These are phyloP conservation scores for Oceanites oceanicus DNA, from an alignment of 2,113 vertebrate species.

Conservation along the genomic window DNA sequence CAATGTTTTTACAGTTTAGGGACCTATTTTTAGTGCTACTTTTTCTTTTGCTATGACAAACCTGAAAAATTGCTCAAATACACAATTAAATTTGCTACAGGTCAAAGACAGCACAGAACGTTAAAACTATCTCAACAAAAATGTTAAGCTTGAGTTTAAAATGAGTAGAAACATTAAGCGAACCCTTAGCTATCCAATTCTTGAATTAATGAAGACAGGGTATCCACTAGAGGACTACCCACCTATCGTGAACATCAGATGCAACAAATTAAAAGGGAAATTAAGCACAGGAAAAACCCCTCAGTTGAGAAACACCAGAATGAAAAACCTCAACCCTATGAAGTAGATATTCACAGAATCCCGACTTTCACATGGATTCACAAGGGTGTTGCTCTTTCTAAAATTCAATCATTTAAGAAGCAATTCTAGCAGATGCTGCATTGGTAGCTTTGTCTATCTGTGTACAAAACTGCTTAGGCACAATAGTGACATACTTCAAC, in stretches of 20 bases:
- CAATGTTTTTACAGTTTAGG: not conserved
- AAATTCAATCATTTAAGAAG: not conserved
- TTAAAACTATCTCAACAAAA: not conserved
- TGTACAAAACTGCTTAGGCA: not conserved
- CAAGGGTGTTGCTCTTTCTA: not conserved
- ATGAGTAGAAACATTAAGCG: not conserved
- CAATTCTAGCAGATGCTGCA: not conserved
- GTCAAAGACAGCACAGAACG: not conserved
- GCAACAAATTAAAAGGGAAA: slow-evolving; percentile 34
- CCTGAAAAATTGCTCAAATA: slow-evolving; percentile 6
- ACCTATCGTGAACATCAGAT: not conserved
- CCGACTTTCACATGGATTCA: not conserved
- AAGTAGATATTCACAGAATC: not conserved
- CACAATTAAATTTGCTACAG: slow-evolving; percentile 13
- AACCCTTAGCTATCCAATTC: not conserved
- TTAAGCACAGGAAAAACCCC: not conserved
- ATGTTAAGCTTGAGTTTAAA: not conserved
- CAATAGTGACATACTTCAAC: not conserved
- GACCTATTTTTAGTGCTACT: not conserved
- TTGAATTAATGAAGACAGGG: not conserved
- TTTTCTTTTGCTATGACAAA: not conserved
- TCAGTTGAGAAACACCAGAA: not conserved
- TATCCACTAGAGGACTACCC: slow-evolving; percentile 2
- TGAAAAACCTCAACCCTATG: not conserved
- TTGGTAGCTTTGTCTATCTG: not conserved